Base-by-base conservation (phyloP, 2,888 invertebrate species). In the Lymantria monacha region DNA sequence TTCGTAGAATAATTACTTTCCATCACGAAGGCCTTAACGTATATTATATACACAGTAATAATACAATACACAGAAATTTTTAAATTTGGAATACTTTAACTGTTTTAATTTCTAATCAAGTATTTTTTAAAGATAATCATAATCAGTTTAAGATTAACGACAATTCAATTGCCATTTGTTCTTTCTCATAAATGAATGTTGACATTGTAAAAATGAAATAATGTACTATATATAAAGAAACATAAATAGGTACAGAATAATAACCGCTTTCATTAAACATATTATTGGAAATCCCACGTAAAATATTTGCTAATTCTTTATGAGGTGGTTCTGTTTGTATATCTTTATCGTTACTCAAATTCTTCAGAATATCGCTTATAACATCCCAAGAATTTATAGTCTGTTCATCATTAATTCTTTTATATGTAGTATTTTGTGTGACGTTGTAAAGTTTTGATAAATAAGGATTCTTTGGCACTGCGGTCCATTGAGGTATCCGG, bases 251-350 rank as follows among this genome's bases (percentile, higher is more conserved):
- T 33, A 33, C 9, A 33, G 1, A 33, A 42, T 42, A 42, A 3
- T 63, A 49, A 86, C 86, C 74, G 49, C 80, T 85, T 8, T 58
- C 58, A 62, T 76, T 80, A 13, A 72, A 66, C 42, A 70, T 57
- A 15, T 55, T 64, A 30, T 76, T 70, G 48, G 72, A 63, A 45
- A 76, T 63, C 3, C 68, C 69, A 49, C 72, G 65, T 22, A 75
- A 48, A 33, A 76, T 46, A 14, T 52, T 55, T 8, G 61, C 56
- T 13, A 69, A 53, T n/a, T 69, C 61, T 22, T 54, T 41, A 30
- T 61, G 63, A 12, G 59, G 48, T 51, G 47, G 48, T 10, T 52
- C 37, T 7, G 46, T 52, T 11, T 55, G 15, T 30, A 44, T 38
- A 9, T 52, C 42, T 49, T 55, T 61, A 36, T 53, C 68, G 55